These are phyloP conservation scores for Aplysina aerophoba DNA, from an alignment of 37 sponge, comb jelly and placozoan genomes.

Conservation along the genomic window DNA sequence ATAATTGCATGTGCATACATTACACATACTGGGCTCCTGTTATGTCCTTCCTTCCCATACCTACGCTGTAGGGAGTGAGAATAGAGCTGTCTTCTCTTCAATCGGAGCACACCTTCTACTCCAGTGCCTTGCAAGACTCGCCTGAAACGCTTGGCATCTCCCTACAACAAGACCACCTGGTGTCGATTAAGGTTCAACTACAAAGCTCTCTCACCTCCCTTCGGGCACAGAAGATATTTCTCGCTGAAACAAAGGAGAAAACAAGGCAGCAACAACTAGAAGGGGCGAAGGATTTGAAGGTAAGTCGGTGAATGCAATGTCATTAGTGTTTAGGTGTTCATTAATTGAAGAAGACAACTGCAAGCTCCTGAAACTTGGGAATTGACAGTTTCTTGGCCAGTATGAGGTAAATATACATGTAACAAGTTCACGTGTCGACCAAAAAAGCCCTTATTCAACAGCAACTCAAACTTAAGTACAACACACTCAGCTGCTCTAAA, in stretches of 20 bases:
- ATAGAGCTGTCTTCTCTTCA: neutral
- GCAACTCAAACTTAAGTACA: no score
- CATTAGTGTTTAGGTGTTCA: no score
- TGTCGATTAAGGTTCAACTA: conserved; percentile 12
- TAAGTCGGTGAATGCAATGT: neutral
- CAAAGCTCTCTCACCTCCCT: conserved; percentile 27
- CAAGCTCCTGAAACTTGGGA: no score
- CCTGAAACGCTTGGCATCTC: neutral
- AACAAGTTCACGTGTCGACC: no score
- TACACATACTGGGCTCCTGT: no score
- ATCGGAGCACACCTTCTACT: neutral
- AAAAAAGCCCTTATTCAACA: no score
- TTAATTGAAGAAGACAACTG: no score
- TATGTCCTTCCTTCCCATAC: no score
- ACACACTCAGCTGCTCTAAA: no score
- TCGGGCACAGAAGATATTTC: conserved; percentile 24
- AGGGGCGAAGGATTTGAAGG: conserved; percentile 5
- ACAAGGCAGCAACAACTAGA: neutral
- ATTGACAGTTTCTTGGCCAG: no score
- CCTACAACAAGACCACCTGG: neutral
- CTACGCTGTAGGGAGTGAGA: conserved; percentile 12
- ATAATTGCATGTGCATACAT: no score
- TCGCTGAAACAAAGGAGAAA: neutral
- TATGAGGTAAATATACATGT: no score
- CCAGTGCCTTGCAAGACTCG: neutral